Evolutionary conservation across 2,113 vertebrate species (phyloP).

Genomic region (Mellivora capensis): DNA sequence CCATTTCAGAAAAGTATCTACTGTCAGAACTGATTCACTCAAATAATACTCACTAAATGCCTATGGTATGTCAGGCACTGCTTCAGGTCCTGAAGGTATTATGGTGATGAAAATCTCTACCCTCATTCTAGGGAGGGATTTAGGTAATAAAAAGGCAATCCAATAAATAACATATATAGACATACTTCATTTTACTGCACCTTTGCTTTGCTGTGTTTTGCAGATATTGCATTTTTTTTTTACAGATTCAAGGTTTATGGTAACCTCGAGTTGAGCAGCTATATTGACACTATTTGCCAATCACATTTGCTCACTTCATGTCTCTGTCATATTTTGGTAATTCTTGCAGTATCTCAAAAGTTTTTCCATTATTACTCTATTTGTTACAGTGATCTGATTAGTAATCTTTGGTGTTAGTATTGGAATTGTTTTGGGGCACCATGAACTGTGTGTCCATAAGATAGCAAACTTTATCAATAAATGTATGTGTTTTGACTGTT

Average conservation of each 20-base stretch:
- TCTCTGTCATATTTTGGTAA: not conserved
- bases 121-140: not conserved
- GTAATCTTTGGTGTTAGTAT: not conserved
- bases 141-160: not conserved
- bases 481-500: not conserved
- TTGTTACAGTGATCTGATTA: not conserved
- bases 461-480: not conserved
- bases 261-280: not conserved
- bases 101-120: not conserved
- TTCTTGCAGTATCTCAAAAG: not conserved
- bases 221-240: not conserved
- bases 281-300: not conserved
- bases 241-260: not conserved
- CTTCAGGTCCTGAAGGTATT: not conserved
- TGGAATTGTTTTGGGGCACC: not conserved
- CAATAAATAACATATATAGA: not conserved
- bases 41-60: not conserved
- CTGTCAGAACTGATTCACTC: not conserved
- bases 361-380: not conserved
- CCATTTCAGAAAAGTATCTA: not conserved
- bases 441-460: not conserved
- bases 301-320: not conserved
- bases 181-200: not conserved
- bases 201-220: not conserved
- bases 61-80: not conserved